These are phyloP conservation scores for Meganola albula DNA, from an alignment of 2,888 invertebrate species.

Conservation along the genomic window DNA sequence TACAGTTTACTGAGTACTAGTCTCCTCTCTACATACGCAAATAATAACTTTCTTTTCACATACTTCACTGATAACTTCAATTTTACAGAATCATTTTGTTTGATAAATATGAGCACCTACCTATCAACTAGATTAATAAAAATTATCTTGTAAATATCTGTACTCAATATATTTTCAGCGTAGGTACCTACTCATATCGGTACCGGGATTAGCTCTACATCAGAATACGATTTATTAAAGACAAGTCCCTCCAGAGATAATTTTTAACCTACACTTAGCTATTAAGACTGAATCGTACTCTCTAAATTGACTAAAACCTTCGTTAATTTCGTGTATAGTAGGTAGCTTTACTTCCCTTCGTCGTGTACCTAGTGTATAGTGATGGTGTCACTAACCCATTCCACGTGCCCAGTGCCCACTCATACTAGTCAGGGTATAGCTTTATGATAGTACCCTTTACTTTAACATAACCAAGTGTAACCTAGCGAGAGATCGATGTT, in stretches of 20 bases:
- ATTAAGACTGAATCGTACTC: constrained; percentile 70
- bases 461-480: constrained; percentile 37
- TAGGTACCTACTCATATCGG: constrained; percentile 40
- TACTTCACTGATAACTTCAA: too few species aligned
- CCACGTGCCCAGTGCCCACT: constrained; percentile 70
- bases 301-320: constrained; percentile 42
- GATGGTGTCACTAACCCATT: constrained; percentile 57
- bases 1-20: too few species aligned
- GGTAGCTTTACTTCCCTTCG: constrained; percentile 23
- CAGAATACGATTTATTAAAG: constrained; percentile 56
- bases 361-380: constrained; percentile 35
- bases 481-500: constrained; percentile 35
- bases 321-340: constrained; percentile 32
- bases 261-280: constrained; percentile 67
- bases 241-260: constrained; percentile 70
- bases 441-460: constrained; percentile 42
- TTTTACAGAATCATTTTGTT: constrained; percentile 51
- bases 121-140: too few species aligned
- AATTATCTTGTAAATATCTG: constrained; percentile 45
- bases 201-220: constrained; percentile 53
- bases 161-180: constrained; percentile 60
- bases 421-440: constrained; percentile 68
- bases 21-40: too few species aligned
- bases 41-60: too few species aligned
- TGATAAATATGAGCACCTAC: too few species aligned